Base-by-base conservation (phyloP, 2,113 vertebrate genomes). In the Varanus komodoensis region DNA sequence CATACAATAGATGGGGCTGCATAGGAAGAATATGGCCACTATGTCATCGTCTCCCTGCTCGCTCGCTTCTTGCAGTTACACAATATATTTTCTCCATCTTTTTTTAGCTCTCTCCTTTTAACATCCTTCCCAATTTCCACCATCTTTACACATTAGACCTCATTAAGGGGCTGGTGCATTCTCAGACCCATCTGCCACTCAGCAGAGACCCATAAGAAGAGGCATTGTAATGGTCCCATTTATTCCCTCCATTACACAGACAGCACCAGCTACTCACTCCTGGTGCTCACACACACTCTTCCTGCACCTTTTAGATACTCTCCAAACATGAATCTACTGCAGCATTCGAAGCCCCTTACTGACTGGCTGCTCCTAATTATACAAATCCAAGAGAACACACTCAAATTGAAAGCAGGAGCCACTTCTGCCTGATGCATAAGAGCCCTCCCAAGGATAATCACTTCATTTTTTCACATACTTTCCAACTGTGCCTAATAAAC, bases 101-200 rank as follows among this genome's bases (percentile, higher is more conserved):
- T 88, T 88, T 83, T 0, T 0, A 27, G 44, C 64, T 87, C 44
- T 68, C 71, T 64, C 38, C 69, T 34, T 87, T 84, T 74, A 67
- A 82, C 15, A 50, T 34, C 29, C 48, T 89, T 89, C 8, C 44
- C 90, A 93, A 17, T 61, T 78, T 87, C 71, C 78, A 27, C 8
- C 1, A 2, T 86, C 90, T 89, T 94, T 87, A 93, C 87, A 92
- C 86, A 87, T 90, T 91, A 92, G 8, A 9, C 84, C 85, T 92
- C 71, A 95, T 95, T 94, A 95, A 96, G 90, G 25, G 88, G 61
- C 68, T 73, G 68, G 32, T 80, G 50, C 82, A 91, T 82, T 95
- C 86, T 89, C 91, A 94, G 93, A 64, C 75, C 88, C 78, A 44
- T 88, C 34, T 54, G 79, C 8, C 4, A 94, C 92, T 94, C 84